These are phyloP conservation scores for Chelonoidis abingdonii DNA, from an alignment of 2,113 vertebrate species.

Conservation along the genomic window DNA sequence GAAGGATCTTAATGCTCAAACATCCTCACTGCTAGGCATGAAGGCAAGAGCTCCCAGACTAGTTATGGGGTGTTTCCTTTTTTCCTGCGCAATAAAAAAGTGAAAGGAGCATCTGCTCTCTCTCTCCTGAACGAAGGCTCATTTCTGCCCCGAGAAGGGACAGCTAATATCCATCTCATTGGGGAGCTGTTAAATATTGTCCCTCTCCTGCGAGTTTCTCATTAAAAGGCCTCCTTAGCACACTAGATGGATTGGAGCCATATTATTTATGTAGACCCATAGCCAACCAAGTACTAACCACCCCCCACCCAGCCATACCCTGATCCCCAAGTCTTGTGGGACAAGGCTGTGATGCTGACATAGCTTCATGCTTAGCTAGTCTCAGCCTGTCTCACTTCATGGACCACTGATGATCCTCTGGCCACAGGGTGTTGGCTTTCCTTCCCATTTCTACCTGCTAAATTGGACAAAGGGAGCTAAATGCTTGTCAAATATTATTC, in stretches of 20 bases:
- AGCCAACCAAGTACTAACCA: neutral
- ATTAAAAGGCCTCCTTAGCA: neutral
- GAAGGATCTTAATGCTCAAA: neutral
- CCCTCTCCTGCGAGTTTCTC: neutral
- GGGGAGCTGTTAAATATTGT: neutral
- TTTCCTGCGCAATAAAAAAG: neutral
- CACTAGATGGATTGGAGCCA: neutral
- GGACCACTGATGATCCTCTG: neutral
- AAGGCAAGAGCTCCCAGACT: neutral
- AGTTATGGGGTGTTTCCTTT: neutral
- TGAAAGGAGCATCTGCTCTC: neutral
- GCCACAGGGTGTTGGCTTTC: neutral
- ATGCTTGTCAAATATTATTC: neutral
- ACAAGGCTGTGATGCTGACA: neutral
- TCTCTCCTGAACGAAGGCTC: neutral
- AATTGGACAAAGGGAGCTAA: neutral
- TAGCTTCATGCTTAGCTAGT: neutral
- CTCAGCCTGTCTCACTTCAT: neutral
- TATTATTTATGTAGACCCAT: neutral
- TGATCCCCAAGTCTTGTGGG: neutral
- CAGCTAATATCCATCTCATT: neutral
- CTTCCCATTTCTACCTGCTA: neutral
- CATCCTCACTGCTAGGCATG: neutral
- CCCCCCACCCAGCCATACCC: neutral
- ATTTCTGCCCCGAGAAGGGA: neutral